Percentiles rank a stretch among this genome's conserved stretches.
Conservation (phyloP, 2,888 invertebrate species). For the Phaedon cochleariae region DNA sequence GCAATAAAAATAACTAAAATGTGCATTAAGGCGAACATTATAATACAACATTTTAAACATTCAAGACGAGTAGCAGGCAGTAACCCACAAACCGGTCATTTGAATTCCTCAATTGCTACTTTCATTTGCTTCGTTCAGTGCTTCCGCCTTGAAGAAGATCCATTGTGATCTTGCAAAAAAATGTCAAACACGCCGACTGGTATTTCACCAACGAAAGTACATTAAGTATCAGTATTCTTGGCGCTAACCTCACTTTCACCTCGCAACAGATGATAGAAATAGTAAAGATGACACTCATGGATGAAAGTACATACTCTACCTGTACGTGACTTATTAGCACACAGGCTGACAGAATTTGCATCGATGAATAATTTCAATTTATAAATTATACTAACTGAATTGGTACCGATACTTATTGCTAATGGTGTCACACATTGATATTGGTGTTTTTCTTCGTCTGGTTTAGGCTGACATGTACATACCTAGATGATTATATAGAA, state of each 20-base stretch:
- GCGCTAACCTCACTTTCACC: constrained; percentile 30
- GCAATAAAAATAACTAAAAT: not conserved
- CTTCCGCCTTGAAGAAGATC: constrained; percentile 26
- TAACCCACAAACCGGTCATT: not conserved
- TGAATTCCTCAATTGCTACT: constrained; percentile 21
- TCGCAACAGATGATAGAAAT: constrained; percentile 24
- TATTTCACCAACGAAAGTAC: constrained; percentile 26
- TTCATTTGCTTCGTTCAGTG: constrained; percentile 27
- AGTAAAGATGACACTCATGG: not conserved
- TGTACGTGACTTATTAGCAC: not conserved
- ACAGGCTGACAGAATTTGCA: not conserved
- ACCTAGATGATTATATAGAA: too few species aligned
- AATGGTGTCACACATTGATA: too few species aligned
- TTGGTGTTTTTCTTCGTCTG: too few species aligned
- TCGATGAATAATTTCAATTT: not conserved
- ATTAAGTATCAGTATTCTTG: constrained; percentile 23
- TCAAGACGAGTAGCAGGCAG: not conserved
- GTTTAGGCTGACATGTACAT: too few species aligned
- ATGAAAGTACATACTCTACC: constrained; percentile 3
- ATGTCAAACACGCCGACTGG: constrained; percentile 22
- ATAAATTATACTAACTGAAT: too few species aligned
- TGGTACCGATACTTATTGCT: too few species aligned
- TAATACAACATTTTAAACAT: not conserved
- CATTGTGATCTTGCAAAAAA: constrained; percentile 14
- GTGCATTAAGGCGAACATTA: not conserved